A percentile compares a stretch with the other conserved stretches of the same genome.
phyloP scores from a whole-genome alignment of 2,113 vertebrate genomes.

The Sturnus vulgaris region DNA sequence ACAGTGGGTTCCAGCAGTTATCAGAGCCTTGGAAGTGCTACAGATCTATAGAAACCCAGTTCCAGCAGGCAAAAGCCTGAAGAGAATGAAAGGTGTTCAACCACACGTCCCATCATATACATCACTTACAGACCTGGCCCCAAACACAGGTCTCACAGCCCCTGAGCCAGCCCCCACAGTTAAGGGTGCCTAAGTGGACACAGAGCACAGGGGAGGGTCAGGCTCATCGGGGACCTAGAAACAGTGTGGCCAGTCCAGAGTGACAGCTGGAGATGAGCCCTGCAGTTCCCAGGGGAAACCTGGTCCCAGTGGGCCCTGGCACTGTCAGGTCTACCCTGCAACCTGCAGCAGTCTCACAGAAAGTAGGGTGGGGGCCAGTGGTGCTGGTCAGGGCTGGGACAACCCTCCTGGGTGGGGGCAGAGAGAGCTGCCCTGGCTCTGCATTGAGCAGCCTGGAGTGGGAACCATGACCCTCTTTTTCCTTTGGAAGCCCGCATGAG shows the following conservation, averaged over 20 bases:
- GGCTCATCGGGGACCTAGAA: background rate
- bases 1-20: background rate
- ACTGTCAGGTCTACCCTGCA: accelerated
- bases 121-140: background rate
- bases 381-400: accelerated
- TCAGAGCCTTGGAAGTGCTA: background rate
- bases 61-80: background rate
- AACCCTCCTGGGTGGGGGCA: background rate
- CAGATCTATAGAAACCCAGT: background rate
- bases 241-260: background rate
- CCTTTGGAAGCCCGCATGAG: background rate
- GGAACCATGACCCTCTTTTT: background rate
- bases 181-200: background rate
- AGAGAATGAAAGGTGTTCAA: background rate
- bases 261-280: background rate
- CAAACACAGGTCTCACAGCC: background rate
- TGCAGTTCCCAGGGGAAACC: background rate
- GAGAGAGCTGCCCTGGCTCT: background rate
- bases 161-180: background rate
- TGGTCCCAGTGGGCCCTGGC: accelerated
- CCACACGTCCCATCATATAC: accelerated
- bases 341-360: background rate
- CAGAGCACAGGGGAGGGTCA: background rate
- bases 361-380: accelerated
- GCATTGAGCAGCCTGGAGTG: background rate